phyloP scores from a whole-genome alignment of 2,888 invertebrate genomes.

The Erebia ligea region DNA sequence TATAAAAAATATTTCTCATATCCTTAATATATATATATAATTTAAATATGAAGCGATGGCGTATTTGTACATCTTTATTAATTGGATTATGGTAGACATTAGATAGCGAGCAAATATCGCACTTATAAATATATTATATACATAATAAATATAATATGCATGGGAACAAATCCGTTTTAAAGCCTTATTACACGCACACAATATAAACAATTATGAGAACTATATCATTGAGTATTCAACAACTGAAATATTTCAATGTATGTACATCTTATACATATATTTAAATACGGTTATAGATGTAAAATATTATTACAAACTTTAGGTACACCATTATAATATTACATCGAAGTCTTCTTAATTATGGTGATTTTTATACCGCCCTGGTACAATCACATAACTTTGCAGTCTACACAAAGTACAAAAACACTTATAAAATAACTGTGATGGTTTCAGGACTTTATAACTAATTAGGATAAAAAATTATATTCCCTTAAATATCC shows the following conservation, averaged over 20 bases:
- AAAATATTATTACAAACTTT: neutral
- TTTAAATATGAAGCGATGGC: constrained; percentile 50
- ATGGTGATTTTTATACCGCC: neutral
- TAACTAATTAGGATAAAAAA: neutral
- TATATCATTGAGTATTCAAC: constrained; percentile 16
- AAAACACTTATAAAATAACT: constrained; percentile 9
- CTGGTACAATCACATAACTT: neutral
- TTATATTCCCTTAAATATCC: neutral
- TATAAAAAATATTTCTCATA: constrained; percentile 63
- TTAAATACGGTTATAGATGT: neutral
- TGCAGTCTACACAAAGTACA: neutral
- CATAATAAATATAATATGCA: constrained; percentile 19
- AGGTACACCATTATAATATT: neutral
- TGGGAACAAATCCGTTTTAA: constrained; percentile 37
- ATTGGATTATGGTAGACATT: constrained; percentile 29
- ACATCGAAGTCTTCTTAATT: neutral
- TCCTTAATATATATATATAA: constrained; percentile 45
- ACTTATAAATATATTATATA: neutral
- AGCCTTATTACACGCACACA: constrained; percentile 36
- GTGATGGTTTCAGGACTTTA: constrained; percentile 7
- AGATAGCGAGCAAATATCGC: constrained; percentile 5
- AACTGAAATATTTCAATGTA: constrained; percentile 4
- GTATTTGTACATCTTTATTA: constrained; percentile 53
- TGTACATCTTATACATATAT: constrained; percentile 1
- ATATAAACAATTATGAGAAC: constrained; percentile 6